phyloP scores from a whole-genome alignment of 2,113 vertebrate genomes.

The Gymnocephalus cernua region DNA sequence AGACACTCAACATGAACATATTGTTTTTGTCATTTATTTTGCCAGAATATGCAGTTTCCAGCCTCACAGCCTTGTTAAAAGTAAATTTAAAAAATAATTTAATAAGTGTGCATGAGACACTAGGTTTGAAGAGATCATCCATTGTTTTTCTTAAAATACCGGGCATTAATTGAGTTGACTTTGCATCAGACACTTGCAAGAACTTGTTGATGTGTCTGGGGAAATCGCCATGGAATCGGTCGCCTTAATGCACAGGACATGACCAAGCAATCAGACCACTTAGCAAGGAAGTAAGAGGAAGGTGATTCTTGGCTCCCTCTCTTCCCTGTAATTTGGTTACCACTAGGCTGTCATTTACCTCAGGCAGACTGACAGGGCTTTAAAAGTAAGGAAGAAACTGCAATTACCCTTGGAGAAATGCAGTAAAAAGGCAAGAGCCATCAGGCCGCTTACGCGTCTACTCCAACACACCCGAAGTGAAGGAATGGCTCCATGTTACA shows the following conservation, averaged over 20 bases:
- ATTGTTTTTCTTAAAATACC: neutral
- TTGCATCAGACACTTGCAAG: conserved; percentile 32
- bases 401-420: conserved; percentile 62
- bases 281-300: conserved; percentile 62
- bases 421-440: conserved; percentile 55
- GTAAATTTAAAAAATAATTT: neutral
- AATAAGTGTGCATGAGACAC: neutral
- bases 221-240: conserved; percentile 48
- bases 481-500: conserved; percentile 19
- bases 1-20: conserved; percentile 10
- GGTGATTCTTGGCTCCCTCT: conserved; percentile 68
- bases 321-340: conserved; percentile 72
- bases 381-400: conserved; percentile 68
- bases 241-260: conserved; percentile 55
- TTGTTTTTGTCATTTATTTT: conserved; percentile 39
- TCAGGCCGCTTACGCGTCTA: conserved; percentile 60
- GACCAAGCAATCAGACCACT: conserved; percentile 71
- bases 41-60: conserved; percentile 1
- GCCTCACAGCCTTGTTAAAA: conserved; percentile 1
- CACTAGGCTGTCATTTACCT: conserved; percentile 67
- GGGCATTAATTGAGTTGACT: conserved; percentile 24
- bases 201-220: conserved; percentile 31
- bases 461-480: conserved; percentile 34
- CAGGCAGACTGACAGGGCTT: conserved; percentile 61
- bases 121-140: neutral